phyloP scores from a whole-genome alignment of 2,797 vertebrate species.

The Botia almorhae region DNA sequence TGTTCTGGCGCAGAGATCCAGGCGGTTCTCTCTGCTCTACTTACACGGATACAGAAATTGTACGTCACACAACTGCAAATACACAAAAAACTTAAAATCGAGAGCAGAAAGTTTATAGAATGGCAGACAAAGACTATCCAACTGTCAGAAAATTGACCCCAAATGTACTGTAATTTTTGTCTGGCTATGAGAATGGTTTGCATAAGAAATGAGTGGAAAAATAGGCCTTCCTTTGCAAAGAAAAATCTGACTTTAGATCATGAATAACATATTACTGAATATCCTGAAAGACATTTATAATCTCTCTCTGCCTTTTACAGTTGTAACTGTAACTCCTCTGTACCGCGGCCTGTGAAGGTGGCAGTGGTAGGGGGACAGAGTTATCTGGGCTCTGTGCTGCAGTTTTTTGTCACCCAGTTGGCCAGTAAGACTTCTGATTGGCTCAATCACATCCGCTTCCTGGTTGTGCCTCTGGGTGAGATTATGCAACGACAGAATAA shows the following conservation, averaged over 20 bases:
- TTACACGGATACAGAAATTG: constrained; percentile 97
- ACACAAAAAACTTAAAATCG: neutral
- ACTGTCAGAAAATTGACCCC: neutral
- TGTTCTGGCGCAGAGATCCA: constrained; percentile 93
- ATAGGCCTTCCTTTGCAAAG: no score
- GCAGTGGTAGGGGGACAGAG: constrained; percentile 91
- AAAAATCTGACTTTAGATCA: no score
- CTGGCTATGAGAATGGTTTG: no score
- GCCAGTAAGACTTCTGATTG: constrained; percentile 96
- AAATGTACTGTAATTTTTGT: no score
- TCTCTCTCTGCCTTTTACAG: constrained; percentile 66
- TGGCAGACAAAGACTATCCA: neutral
- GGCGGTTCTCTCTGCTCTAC: constrained; percentile 90
- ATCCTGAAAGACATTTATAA: neutral
- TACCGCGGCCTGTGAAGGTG: constrained; percentile 93
- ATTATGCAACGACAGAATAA: neutral
- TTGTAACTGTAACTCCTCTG: constrained; percentile 97
- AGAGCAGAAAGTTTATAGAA: neutral
- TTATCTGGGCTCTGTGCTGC: constrained; percentile 91
- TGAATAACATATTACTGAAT: neutral
- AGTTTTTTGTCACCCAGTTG: constrained; percentile 94
- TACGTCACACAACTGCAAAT: constrained; percentile 74
- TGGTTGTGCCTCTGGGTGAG: constrained; percentile 92
- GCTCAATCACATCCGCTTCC: constrained; percentile 94
- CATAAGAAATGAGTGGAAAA: no score